These are phyloP conservation scores for Euwallacea similis DNA, from an alignment of 1,140 invertebrate species.

Conservation along the genomic window DNA sequence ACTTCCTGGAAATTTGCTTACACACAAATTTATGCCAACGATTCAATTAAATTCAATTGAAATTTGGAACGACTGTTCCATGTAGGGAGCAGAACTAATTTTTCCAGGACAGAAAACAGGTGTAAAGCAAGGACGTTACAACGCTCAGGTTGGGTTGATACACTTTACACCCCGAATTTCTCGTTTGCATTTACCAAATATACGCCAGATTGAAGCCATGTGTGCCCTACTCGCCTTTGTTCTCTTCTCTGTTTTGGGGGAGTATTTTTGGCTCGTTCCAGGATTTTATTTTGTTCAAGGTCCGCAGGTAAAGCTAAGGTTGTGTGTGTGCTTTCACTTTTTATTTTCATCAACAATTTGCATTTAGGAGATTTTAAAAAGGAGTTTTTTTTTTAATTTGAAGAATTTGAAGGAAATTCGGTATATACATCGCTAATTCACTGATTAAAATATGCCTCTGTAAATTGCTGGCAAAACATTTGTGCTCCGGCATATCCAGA, in stretches of 20 bases:
- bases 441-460: too few relatives aligned
- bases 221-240: conserved; percentile 36
- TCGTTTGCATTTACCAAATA: conserved; percentile 37
- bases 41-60: neutral
- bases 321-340: too few relatives aligned
- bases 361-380: too few relatives aligned
- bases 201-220: conserved; percentile 41
- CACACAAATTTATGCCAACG: too few relatives aligned
- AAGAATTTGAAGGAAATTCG: too few relatives aligned
- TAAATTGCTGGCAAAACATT: too few relatives aligned
- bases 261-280: conserved; percentile 16
- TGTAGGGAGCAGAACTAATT: conserved; percentile 4
- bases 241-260: conserved; percentile 9
- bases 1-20: neutral
- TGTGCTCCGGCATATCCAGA: too few relatives aligned
- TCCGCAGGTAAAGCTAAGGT: too few relatives aligned
- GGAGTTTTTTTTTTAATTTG: too few relatives aligned
- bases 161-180: conserved; percentile 38
- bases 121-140: conserved; percentile 43
- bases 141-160: conserved; percentile 45
- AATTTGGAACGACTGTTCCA: neutral
- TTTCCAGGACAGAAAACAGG: conserved; percentile 40
- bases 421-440: too few relatives aligned
- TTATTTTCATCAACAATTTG: too few relatives aligned
- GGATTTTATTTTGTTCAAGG: neutral